Percentiles rank a stretch among this genome's conserved stretches.
These are phyloP conservation scores for Exephanes ischioxanthus DNA, from an alignment of 2,888 invertebrate species.

Conservation along the genomic window DNA sequence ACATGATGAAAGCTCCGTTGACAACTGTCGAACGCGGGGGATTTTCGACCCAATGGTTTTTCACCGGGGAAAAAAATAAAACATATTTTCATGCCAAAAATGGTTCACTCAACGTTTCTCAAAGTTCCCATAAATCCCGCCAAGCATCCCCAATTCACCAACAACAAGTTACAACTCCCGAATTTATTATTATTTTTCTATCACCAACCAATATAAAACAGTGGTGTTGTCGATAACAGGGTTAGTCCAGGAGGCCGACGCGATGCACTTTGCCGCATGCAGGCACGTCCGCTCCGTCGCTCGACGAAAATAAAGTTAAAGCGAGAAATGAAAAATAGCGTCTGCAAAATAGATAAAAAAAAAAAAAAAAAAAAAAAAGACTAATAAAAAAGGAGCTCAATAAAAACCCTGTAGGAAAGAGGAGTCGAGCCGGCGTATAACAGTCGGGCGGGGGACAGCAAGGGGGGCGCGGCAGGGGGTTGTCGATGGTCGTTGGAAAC, in stretches of 20 bases:
- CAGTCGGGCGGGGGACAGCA: neutral
- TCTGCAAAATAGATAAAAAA: conserved; percentile 38
- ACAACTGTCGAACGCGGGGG: too few relatives aligned
- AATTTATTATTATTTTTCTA: neutral
- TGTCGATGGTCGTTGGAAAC: conserved; percentile 27
- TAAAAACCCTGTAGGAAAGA: conserved; percentile 31
- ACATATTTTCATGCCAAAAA: neutral
- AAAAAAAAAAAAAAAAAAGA: conserved; percentile 37
- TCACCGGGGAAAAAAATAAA: neutral
- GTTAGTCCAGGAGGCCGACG: neutral
- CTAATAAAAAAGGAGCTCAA: neutral
- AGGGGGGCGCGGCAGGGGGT: neutral
- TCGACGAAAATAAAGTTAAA: conserved; percentile 53
- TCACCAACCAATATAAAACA: neutral
- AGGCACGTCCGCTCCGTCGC: conserved; percentile 38
- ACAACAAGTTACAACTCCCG: neutral
- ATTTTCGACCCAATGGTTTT: neutral
- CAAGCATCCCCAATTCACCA: neutral
- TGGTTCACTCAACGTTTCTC: neutral
- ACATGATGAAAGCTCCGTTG: too few relatives aligned
- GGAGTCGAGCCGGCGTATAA: conserved; percentile 2
- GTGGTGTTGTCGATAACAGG: neutral
- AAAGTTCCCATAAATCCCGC: neutral
- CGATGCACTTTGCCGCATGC: conserved; percentile 11
- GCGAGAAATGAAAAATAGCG: conserved; percentile 49